Base-by-base conservation (phyloP, 2,113 vertebrate species). In the Pyrgilauda ruficollis region DNA sequence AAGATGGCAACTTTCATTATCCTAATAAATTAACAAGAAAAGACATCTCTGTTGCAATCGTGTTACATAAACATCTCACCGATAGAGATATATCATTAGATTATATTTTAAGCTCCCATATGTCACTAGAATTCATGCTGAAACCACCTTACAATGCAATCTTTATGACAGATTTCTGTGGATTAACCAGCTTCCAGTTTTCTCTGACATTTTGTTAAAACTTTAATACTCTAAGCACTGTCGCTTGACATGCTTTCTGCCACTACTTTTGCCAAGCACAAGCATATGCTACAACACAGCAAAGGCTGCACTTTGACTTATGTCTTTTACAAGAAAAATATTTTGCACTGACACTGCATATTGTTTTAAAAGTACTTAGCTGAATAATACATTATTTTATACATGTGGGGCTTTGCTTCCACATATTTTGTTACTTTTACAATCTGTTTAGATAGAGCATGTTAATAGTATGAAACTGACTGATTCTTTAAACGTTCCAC, bases 101-200 rank as follows among this genome's bases (percentile, higher is more conserved):
- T 96, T 98, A 94, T 97, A 98, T 97, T 97, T 98, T 97, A 98
- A 97, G 95, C 95, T 97, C 93, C 96, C 96, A 97, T 97, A 97
- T 98, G 97, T 91, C 97, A 97, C 89, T 72, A 83, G 35, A 97
- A 97, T 85, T 97, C 96, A 92, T 83, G 85, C 62, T 96, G 94
- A 97, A 97, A 76, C 93, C 96, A 98, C 94, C 81, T 97, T 93
- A 89, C 66, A 90, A 95, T 92, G 89, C 88, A 93, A 97, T 98
- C 94, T 97, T 97, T 93, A 95, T 96, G 96, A 97, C 95, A 97
- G 96, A 97, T 98, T 98, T 97, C 96, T 96, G 94, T 96, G 97
- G 97, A 97, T 98, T 97, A 97, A 96, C 75, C 61, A 84, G 91
- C 93, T 97, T 93, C 91, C 89, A 95, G 82, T 97, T 97, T 97